Evolutionary conservation across 2,113 vertebrate genomes (phyloP), one percentile per base, ranked within the genome.

Genomic region (Benitochromis conjunctus): DNA sequence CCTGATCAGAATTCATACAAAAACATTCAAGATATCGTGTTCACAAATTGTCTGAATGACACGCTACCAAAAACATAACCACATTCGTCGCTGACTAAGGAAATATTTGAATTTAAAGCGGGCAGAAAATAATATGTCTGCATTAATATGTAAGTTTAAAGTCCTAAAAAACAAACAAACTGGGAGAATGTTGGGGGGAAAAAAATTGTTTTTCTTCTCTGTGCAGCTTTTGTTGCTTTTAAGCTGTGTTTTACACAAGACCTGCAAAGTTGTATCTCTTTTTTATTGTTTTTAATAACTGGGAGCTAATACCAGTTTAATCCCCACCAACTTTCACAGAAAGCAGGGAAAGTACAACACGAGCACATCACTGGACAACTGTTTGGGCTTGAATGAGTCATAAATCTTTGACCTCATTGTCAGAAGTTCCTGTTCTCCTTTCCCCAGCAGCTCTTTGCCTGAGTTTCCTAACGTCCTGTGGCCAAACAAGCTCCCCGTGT

Each of bases 261-360:
- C 5, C 66, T 26, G 66, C 14, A 18, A 24, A 76, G 19, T 4
- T 76, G 69, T 34, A 2, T 51, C 26, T 53, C 46, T 4, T 31
- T n/a, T 31, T 13, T 26, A 1, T 51, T 51, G 16, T 8, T 48
- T 74, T n/a, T 5, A 31, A n/a, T 64, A 13, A 38, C 19, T 64
- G 43, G 10, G 43, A 76, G 9, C 24, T 76, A 76, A 76, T 76
- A 51, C 69, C 6, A 76, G 43, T 51, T 51, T 51, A 31, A 48
- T 76, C 26, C 69, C 24, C 24, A 29, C 24, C 3, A n/a, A 31
- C 6, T 5, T 76, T 51, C 71, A 76, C 19, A 31, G 10, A 48
- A 48, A 78, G 69, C 34, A 84, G 79, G 81, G 81, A 31, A 91
- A 86, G 79, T 66, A 78, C 90, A 79, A 9, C 6, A 4, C 5